Evolutionary conservation across 2,113 vertebrate genomes (phyloP).

Genomic region (Anhinga anhinga): DNA sequence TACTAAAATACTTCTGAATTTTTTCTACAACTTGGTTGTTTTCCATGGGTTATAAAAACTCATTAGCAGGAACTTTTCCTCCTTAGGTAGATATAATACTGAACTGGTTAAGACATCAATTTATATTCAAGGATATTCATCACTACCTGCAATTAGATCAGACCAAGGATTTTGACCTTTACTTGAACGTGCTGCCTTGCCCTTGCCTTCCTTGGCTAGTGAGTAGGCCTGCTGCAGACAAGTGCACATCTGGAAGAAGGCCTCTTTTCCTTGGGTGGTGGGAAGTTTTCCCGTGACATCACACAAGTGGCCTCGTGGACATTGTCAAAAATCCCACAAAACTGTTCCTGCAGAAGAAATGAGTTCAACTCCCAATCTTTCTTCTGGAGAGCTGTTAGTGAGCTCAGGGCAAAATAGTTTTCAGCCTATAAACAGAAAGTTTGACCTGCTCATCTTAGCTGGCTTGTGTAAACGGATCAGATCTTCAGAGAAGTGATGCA

Average conservation of each 20-base stretch:
- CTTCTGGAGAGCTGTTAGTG: constrained; percentile 27
- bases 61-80: not conserved
- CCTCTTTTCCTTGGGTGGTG: not conserved
- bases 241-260: not conserved
- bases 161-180: not conserved
- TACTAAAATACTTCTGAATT: not conserved
- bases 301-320: not conserved
- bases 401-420: constrained; percentile 39
- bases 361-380: not conserved
- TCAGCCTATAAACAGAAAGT: constrained; percentile 45
- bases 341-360: constrained; percentile 22
- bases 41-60: not conserved
- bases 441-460: constrained; percentile 42
- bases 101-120: not conserved
- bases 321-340: constrained; percentile 36
- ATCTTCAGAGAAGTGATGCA: constrained; percentile 9
- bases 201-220: not conserved
- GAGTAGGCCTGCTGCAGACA: not conserved
- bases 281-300: not conserved
- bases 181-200: not conserved
- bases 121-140: not conserved
- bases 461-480: constrained; percentile 54
- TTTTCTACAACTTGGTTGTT: not conserved
- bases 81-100: not conserved
- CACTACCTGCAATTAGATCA: not conserved